These are phyloP conservation scores for Teleopsis dalmanni DNA, from an alignment of 1,140 invertebrate species.

Conservation along the genomic window DNA sequence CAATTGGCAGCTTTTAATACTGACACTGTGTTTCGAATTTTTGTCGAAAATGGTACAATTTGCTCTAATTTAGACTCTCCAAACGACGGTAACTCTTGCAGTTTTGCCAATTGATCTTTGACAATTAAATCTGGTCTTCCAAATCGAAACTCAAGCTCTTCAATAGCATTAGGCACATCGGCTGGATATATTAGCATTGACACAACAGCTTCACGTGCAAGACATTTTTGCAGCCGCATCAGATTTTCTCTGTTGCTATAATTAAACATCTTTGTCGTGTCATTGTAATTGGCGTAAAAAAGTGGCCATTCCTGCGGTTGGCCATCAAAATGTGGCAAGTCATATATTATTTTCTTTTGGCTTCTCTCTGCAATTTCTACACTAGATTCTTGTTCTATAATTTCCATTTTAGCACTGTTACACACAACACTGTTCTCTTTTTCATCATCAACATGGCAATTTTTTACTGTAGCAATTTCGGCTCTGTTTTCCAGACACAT, in stretches of 20 bases:
- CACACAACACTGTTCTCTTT: too few relatives aligned
- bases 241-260: slow-evolving; percentile 1
- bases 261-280: not conserved
- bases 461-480: too few relatives aligned
- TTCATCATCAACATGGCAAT: too few relatives aligned
- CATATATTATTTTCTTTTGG: slow-evolving; percentile 1
- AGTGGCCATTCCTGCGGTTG: not conserved
- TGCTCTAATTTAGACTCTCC: not conserved
- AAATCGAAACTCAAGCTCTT: not conserved
- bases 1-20: not conserved
- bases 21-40: not conserved
- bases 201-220: not conserved
- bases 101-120: too few relatives aligned
- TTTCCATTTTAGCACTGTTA: too few relatives aligned
- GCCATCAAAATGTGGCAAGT: not conserved
- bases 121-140: too few relatives aligned
- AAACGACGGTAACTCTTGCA: not conserved
- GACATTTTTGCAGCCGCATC: not conserved
- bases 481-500: too few relatives aligned
- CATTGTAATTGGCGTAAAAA: slow-evolving; percentile 2
- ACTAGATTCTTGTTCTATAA: too few relatives aligned
- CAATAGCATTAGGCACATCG: not conserved
- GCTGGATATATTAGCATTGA: slow-evolving; percentile 2
- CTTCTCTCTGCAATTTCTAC: too few relatives aligned
- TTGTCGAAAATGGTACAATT: too few relatives aligned